Evolutionary conservation across 2,797 vertebrate genomes (phyloP).

Genomic region (Centroberyx gerrardi): DNA sequence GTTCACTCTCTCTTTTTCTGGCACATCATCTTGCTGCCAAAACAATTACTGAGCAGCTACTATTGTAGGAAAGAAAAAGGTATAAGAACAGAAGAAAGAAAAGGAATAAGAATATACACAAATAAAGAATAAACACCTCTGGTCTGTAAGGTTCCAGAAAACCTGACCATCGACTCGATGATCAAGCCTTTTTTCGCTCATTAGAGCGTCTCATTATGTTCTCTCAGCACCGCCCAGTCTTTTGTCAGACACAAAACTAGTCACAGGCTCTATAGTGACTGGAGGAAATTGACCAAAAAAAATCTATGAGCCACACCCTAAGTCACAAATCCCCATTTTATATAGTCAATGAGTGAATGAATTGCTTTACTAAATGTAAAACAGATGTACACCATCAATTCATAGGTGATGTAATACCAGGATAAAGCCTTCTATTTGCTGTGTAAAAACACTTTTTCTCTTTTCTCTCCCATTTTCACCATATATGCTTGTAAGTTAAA

Average conservation of each 20-base stretch:
- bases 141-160: not conserved
- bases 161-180: not conserved
- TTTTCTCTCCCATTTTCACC: not conserved
- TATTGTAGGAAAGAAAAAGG: conserved; percentile 20
- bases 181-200: not conserved
- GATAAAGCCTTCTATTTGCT: conserved; percentile 30
- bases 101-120: not conserved
- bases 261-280: conserved; percentile 54
- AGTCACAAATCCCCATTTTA: conserved; percentile 73
- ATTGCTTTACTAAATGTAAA: conserved; percentile 61
- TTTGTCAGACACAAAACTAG: conserved; percentile 52
- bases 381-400: conserved; percentile 43
- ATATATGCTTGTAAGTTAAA: not conserved
- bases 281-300: conserved; percentile 66
- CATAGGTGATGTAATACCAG: not conserved
- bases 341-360: conserved; percentile 65
- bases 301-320: conserved; percentile 80
- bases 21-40: conserved; percentile 11
- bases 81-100: not conserved
- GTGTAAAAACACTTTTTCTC: conserved; percentile 1
- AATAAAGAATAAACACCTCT: conserved; percentile 1
- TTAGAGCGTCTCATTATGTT: conserved; percentile 14
- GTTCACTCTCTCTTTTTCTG: conserved; percentile 10
- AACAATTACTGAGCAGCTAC: not conserved
- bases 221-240: conserved; percentile 49